A percentile compares a stretch with the other conserved stretches of the same genome.
Evolutionary conservation across 30 jellyfish, hydroid and myxozoan genomes (phyloP).

Genomic region (Turritopsis rubra): DNA sequence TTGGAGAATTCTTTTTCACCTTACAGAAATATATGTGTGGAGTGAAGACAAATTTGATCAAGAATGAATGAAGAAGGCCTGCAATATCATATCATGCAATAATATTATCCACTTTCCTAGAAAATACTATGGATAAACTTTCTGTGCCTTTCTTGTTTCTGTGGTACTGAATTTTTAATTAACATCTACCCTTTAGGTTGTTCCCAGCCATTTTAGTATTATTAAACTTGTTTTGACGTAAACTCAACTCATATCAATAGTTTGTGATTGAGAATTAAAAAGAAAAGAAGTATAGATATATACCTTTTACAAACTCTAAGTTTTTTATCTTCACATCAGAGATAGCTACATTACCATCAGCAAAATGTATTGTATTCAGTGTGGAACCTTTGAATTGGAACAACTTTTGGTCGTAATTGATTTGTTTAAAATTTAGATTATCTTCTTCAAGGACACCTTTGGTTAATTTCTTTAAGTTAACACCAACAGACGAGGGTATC

Average conservation of each 20-base stretch:
- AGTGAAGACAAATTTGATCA: too few species aligned
- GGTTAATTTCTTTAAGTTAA: slow-evolving; percentile 17
- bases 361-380: slow-evolving; percentile 25
- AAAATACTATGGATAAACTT: too few species aligned
- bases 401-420: not conserved
- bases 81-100: too few species aligned
- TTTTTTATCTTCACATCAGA: slow-evolving; percentile 26
- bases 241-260: too few species aligned
- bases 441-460: slow-evolving; percentile 24
- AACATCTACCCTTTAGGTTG: too few species aligned
- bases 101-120: too few species aligned
- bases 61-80: too few species aligned
- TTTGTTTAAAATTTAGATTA: slow-evolving; percentile 11
- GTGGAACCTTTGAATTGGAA: slow-evolving; percentile 17
- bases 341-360: slow-evolving; percentile 25
- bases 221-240: too few species aligned
- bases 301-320: slow-evolving; percentile 19
- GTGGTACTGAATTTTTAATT: too few species aligned
- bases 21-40: not conserved
- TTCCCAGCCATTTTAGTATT: too few species aligned
- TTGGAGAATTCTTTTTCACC: slow-evolving; percentile 29
- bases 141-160: too few species aligned
- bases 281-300: not conserved
- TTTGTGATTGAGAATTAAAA: not conserved
- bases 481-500: slow-evolving; percentile 20